Percentiles rank a stretch among this genome's conserved stretches.
phyloP scores from a whole-genome alignment of 2,113 vertebrate genomes.

The Trachemys scripta region DNA sequence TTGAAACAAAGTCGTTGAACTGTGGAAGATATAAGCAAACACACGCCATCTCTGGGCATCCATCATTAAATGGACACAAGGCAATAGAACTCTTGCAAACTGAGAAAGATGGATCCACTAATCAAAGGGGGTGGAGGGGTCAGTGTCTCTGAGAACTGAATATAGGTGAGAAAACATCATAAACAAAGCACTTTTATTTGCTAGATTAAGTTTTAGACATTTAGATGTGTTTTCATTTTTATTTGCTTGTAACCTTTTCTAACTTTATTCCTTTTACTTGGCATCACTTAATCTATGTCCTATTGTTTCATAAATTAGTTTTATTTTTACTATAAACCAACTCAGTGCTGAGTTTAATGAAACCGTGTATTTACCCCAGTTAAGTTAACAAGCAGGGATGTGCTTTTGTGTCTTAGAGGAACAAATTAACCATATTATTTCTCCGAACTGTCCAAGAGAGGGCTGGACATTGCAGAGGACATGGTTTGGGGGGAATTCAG shows the following conservation, averaged over 20 bases:
- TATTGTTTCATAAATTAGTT: not conserved
- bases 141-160: not conserved
- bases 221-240: not conserved
- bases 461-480: not conserved
- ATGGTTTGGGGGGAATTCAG: not conserved
- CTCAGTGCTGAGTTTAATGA: not conserved
- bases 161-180: not conserved
- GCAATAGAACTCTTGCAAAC: not conserved
- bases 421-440: not conserved
- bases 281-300: not conserved
- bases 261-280: not conserved
- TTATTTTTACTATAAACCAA: not conserved
- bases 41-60: not conserved
- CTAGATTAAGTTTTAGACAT: not conserved
- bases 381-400: not conserved
- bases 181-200: not conserved
- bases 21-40: not conserved
- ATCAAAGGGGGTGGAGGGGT: accelerated
- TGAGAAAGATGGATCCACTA: not conserved
- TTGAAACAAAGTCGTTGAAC: not conserved
- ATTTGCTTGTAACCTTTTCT: not conserved
- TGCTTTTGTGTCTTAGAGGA: not conserved
- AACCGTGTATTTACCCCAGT: not conserved
- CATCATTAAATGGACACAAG: not conserved
- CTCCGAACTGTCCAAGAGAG: not conserved